phyloP scores from a whole-genome alignment of 2,888 invertebrate species.

The Oscheius sp. region DNA sequence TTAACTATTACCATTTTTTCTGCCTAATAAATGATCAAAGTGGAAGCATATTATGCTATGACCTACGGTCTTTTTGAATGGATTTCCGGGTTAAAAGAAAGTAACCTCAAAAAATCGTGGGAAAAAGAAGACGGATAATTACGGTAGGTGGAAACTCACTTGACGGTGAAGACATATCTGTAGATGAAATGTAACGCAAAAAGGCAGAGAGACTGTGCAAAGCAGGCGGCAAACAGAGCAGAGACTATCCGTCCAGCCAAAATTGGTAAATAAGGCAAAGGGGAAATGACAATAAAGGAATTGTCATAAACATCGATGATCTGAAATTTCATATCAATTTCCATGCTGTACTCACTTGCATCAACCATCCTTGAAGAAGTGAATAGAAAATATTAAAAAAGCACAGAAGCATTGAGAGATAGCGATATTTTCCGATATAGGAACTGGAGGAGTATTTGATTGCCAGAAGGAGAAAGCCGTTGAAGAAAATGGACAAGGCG shows the following conservation, averaged over 20 bases:
- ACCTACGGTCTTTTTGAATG: not conserved
- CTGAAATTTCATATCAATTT: not conserved
- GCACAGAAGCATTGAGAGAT: conserved; percentile 16
- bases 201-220: conserved; percentile 27
- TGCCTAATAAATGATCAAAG: too few species aligned
- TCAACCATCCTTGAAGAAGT: conserved; percentile 5
- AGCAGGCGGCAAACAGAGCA: conserved; percentile 4
- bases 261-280: not conserved
- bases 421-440: conserved; percentile 16
- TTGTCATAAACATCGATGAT: conserved; percentile 19
- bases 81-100: not conserved
- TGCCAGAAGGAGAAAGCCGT: conserved; percentile 8
- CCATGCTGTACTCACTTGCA: not conserved
- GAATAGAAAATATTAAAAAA: conserved; percentile 22
- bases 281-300: conserved; percentile 13
- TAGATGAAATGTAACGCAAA: conserved; percentile 27
- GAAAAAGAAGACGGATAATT: too few species aligned
- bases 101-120: too few species aligned
- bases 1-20: too few species aligned
- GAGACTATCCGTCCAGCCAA: not conserved
- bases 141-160: conserved; percentile 26
- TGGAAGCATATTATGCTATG: not conserved
- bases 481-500: conserved; percentile 8
- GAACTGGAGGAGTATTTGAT: conserved; percentile 2
- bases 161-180: conserved; percentile 20